A percentile compares a stretch with the other conserved stretches of the same genome.
Evolutionary conservation across 1,140 invertebrate species (phyloP).

Genomic region (Parapsyche elsis): DNA sequence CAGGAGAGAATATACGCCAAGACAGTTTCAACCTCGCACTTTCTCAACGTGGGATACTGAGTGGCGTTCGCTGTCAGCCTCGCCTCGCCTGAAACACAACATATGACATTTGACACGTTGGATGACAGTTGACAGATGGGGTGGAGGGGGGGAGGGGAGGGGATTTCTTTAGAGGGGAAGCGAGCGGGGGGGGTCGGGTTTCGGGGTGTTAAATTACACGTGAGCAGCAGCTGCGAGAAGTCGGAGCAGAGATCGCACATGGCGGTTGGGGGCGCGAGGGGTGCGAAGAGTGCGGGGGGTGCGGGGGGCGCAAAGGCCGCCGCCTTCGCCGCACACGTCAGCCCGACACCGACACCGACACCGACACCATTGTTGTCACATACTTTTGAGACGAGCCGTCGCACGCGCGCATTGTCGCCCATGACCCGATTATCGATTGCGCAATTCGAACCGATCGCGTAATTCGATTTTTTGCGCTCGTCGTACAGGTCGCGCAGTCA

Average conservation of each 20-base stretch:
- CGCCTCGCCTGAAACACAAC: slow-evolving; percentile 68
- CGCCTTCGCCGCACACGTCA: background rate
- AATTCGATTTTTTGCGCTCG: too few species aligned
- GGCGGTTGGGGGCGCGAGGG: slow-evolving; percentile 46
- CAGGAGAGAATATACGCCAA: slow-evolving; percentile 76
- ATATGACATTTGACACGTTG: background rate
- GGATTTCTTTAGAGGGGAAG: too few species aligned
- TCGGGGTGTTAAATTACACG: slow-evolving; percentile 71
- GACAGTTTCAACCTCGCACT: slow-evolving; percentile 75
- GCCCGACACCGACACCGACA: background rate
- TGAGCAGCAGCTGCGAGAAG: slow-evolving; percentile 80
- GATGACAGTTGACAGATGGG: background rate
- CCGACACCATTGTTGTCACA: slow-evolving; percentile 40
- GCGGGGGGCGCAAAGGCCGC: background rate
- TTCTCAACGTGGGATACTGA: slow-evolving; percentile 71
- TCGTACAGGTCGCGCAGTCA: too few species aligned
- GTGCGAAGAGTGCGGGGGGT: background rate
- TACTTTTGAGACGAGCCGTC: background rate
- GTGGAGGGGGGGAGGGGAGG: too few species aligned
- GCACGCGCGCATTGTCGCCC: too few species aligned
- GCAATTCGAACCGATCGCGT: background rate
- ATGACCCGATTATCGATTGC: too few species aligned
- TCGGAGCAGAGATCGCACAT: slow-evolving; percentile 82
- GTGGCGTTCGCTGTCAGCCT: slow-evolving; percentile 71
- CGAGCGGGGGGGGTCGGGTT: too few species aligned